Evolutionary conservation across 30 jellyfish, hydroid and myxozoan genomes (phyloP).

Genomic region (Cassiopea xamachana): DNA sequence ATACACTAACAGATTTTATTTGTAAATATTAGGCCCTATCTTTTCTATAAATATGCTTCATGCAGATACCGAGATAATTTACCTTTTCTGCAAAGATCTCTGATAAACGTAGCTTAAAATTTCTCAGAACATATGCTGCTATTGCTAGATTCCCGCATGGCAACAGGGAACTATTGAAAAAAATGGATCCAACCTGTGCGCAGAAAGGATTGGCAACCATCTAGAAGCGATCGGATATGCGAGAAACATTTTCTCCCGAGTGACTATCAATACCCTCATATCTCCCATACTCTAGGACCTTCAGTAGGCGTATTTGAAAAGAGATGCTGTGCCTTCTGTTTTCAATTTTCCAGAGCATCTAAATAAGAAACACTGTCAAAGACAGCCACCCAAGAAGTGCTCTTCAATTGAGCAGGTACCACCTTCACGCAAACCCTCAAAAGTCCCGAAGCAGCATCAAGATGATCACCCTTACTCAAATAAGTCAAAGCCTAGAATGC

Average conservation of each 20-base stretch:
- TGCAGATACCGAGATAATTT: background rate
- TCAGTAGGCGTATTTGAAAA: constrained; percentile 6
- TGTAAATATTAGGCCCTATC: background rate
- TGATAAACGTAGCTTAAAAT: background rate
- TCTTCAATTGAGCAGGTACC: background rate
- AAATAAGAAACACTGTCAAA: background rate
- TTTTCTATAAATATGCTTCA: background rate
- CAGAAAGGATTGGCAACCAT: constrained; percentile 49
- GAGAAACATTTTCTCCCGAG: constrained; percentile 20
- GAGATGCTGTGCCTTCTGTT: constrained; percentile 19
- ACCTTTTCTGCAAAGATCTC: background rate
- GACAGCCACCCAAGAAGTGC: constrained; percentile 9
- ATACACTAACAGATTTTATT: too few relatives aligned
- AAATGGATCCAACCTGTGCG: constrained; percentile 42
- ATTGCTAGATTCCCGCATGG: constrained; percentile 13
- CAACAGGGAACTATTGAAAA: constrained; percentile 14
- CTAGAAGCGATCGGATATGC: background rate
- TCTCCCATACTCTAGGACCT: background rate
- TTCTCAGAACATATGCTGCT: background rate
- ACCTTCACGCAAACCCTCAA: background rate
- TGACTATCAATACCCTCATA: constrained; percentile 13
- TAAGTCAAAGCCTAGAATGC: background rate
- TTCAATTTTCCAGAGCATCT: constrained; percentile 17
- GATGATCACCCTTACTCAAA: background rate
- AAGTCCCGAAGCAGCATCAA: background rate